Evolutionary conservation across 1,140 invertebrate genomes (phyloP), one percentile per base, ranked within the genome.

Genomic region (Bombus pyrosoma): DNA sequence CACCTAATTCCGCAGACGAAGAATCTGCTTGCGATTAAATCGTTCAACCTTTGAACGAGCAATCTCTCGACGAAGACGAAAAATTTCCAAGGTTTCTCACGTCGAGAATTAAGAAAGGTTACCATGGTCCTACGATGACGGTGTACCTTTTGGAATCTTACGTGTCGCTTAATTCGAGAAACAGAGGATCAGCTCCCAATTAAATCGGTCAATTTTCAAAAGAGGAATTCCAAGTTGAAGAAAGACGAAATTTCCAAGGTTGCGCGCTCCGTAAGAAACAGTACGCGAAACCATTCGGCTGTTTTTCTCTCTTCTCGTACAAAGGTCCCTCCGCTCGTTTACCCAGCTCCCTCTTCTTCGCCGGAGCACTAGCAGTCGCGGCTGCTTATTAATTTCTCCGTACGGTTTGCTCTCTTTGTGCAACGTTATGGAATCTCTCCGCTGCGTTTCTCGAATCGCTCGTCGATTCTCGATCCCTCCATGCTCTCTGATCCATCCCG

Each of bases 381-480:
- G 81, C 81, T 87, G 89, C 81, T 90, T 90, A 90, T 90, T 90
- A 90, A 90, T 90, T 90, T 86, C 89, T 90, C 57, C 77, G 25
- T 62, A 78, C 87, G 72, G 71, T 86, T 90, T 90, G 83, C 89
- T 90, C 89, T 86, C 89, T 90, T 90, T 90, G 86, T 78, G 47
- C 78, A 64, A 90, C 89, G 78, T 88, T 91, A 88, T 86, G 89
- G 84, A 91, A 91, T 88, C 89, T 88, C 86, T 90, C 86, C 78
- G 86, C 81, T 73, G 86, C 90, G 89, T 91, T 90, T 91, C 87
- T 90, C 87, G 86, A 90, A 86, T 90, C 89, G 89, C 68, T 90
- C 88, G 83, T 88, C 89, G 89, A 89, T 90, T 90, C 88, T 72
- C 47, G 47, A 53, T 53, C 47, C 47, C 47, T 53, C 47, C 47